These are phyloP conservation scores for Labeo rohita DNA, from an alignment of 2,113 vertebrate genomes.

Conservation along the genomic window DNA sequence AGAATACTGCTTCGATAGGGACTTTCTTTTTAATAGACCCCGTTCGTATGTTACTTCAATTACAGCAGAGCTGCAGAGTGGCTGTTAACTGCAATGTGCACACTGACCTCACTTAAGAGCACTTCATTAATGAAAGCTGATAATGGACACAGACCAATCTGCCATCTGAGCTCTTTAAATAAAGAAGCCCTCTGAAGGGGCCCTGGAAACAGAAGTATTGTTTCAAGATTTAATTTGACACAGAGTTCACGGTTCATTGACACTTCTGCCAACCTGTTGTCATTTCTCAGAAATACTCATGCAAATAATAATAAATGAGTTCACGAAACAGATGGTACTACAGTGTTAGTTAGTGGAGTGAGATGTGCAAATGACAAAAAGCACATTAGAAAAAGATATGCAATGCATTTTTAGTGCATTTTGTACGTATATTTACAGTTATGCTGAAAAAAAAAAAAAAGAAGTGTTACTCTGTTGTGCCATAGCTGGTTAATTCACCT, in stretches of 20 bases:
- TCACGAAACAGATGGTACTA: conserved; percentile 3
- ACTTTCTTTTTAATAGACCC: conserved; percentile 29
- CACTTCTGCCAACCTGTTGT: background rate
- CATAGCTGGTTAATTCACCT: background rate
- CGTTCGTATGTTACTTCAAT: conserved; percentile 29
- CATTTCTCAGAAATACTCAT: background rate
- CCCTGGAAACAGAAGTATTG: background rate
- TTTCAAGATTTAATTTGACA: conserved; percentile 4
- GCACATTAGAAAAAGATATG: background rate
- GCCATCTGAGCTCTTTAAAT: background rate
- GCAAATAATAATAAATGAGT: background rate
- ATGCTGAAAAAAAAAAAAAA: background rate
- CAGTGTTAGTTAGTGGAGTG: background rate
- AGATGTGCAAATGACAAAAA: background rate
- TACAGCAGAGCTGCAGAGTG: background rate
- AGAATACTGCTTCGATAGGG: conserved; percentile 8
- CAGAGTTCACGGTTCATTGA: conserved; percentile 5
- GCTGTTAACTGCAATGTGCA: conserved; percentile 12
- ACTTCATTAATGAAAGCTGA: conserved; percentile 31
- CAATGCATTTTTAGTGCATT: background rate
- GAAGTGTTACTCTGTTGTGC: background rate
- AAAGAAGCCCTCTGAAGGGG: background rate
- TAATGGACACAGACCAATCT: conserved; percentile 20
- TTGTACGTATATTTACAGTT: background rate
- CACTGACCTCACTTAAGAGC: conserved; percentile 17